Evolutionary conservation across 2,797 vertebrate genomes (phyloP), one percentile per base, ranked within the genome.

Genomic region (Molothrus aeneus): DNA sequence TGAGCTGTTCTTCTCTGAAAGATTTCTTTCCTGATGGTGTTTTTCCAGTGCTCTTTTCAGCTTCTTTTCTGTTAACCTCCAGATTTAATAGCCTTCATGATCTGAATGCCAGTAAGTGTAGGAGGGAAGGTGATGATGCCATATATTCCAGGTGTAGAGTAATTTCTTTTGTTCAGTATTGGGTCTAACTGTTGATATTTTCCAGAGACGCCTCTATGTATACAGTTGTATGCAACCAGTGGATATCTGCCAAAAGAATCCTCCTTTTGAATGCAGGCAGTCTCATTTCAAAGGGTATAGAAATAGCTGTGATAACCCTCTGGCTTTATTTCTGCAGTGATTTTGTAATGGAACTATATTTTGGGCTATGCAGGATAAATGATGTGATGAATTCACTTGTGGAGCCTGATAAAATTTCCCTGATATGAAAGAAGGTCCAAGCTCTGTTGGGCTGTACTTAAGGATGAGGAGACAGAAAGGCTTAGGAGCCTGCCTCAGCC

Each of bases 151-250:
- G 86, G 66, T 94, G 80, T 45, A 80, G 56, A 93, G 36, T 87
- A 51, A 93, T 81, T 94, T 96, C 85, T 97, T 92, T 96, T 93
- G 51, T 94, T 97, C 88, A 50, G 20, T 92, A 34, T 68, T 74
- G 29, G 47, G 47, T 92, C 74, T 81, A 77, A 72, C 13, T 80
- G 77, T 80, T 95, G 83, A 87, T 91, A 63, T 93, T 96, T 95
- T 97, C 91, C 89, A 95, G 90, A 78, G 86, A 93, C 81, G 93
- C 29, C 71, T 40, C 68, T 86, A 32, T 78, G 64, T 93, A 8
- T 86, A 54, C 1, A 42, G 50, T 69, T 88, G 21, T 70, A 75
- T 96, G 47, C 43, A 71, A 48, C 42, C 73, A 68, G 71, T 92
- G 79, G 68, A 92, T 65, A 70, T n/a, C 59, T 95, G 85, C 88